A percentile compares a stretch with the other conserved stretches of the same genome.
Conservation (phyloP, 2,113 vertebrate species). For the Hypocryptadius cinnamomeus region DNA sequence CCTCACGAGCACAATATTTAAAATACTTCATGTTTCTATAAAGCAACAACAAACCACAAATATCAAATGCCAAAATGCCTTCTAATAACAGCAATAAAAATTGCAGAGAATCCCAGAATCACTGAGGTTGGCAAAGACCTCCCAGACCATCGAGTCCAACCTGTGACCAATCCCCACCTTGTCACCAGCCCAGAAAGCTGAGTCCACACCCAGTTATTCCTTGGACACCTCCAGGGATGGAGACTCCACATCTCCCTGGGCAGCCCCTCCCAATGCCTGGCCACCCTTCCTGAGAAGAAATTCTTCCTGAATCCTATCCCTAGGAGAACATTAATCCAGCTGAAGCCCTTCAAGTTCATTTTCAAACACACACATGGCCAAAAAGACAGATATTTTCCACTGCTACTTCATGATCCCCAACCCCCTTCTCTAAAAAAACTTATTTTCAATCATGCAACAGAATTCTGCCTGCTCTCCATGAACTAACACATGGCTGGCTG, state of each 20-base stretch:
- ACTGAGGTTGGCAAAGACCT: not conserved
- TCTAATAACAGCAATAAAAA: not conserved
- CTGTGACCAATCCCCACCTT: not conserved
- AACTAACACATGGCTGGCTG: not conserved
- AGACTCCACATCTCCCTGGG: not conserved
- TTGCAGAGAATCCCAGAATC: not conserved
- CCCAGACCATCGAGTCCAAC: accelerated
- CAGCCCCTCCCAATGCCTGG: not conserved
- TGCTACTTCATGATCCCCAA: not conserved
- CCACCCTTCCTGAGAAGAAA: not conserved
- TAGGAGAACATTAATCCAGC: not conserved
- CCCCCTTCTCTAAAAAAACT: not conserved
- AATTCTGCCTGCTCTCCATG: not conserved
- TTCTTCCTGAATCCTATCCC: not conserved
- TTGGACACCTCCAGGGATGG: not conserved
- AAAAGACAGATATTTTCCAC: not conserved
- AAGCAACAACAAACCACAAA: not conserved
- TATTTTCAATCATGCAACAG: not conserved
- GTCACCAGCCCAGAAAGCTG: not conserved
- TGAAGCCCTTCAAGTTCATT: not conserved
- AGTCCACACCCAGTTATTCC: not conserved
- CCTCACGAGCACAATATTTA: not conserved
- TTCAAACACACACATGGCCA: not conserved
- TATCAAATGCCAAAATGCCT: not conserved
- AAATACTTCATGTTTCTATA: not conserved